Conservation (phyloP, 2,888 invertebrate genomes). For the Cheilosia pagana region DNA sequence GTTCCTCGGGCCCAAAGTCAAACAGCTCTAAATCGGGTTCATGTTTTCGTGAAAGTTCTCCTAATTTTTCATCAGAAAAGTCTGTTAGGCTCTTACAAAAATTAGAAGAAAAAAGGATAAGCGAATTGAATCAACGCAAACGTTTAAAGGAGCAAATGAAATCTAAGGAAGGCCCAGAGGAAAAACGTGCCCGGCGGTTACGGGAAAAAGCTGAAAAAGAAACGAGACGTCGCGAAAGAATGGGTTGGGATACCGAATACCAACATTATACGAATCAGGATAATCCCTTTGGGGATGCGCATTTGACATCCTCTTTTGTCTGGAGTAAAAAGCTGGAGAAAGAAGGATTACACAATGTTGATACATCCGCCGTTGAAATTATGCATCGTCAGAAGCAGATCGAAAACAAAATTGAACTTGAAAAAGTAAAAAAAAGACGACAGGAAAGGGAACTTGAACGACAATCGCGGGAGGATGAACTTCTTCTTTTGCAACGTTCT, state of each 20-base stretch:
- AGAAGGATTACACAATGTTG: conserved; percentile 92
- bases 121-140: conserved; percentile 87
- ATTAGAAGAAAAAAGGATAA: conserved; percentile 88
- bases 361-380: conserved; percentile 91
- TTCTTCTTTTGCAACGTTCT: conserved; percentile 92
- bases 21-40: not conserved
- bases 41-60: not conserved
- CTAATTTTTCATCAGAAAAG: not conserved
- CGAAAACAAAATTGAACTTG: conserved; percentile 95
- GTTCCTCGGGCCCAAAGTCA: too few species aligned
- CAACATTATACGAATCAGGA: conserved; percentile 98
- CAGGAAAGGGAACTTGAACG: conserved; percentile 94
- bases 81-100: conserved; percentile 87
- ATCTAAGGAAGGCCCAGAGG: conserved; percentile 96
- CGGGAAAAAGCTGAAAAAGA: conserved; percentile 97
- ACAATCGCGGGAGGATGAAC: conserved; percentile 91
- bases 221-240: conserved; percentile 92
- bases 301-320: conserved; percentile 96
- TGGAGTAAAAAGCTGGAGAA: conserved; percentile 98
- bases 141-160: conserved; percentile 91
- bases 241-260: conserved; percentile 99
- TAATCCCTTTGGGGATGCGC: conserved; percentile 99
- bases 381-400: conserved; percentile 93
- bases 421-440: conserved; percentile 96
- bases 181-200: conserved; percentile 93